Evolutionary conservation across 2,888 invertebrate genomes (phyloP), one percentile per base, ranked within the genome.

Genomic region (Venusia cambrica): DNA sequence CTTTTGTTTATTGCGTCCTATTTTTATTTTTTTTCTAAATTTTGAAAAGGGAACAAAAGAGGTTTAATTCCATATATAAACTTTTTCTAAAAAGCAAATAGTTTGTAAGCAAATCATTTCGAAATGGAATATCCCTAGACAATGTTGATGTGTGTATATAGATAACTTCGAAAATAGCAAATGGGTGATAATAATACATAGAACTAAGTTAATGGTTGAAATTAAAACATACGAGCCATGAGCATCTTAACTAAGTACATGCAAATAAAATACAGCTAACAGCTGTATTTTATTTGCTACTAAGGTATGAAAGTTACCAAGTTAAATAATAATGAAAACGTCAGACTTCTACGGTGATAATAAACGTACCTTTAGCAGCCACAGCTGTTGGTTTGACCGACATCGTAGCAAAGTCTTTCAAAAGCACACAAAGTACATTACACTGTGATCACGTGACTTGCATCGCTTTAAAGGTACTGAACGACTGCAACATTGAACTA

Each of bases 381-480:
- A 75, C 70, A 42, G 77, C 59, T 8, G 75, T 60, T 22, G 75
- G 73, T 47, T 72, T 65, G 39, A 62, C 62, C 29, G 79, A 73
- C 80, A 80, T 80, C 25, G 51, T 61, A 33, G 29, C 36, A 44
- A 38, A 45, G 30, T 51, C 34, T 51, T 53, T 54, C 35, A 35
- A 21, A 32, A 44, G 20, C 51, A 53, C 54, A 35, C 41, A 28
- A 50, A 45, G 33, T 53, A 48, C 51, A 53, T 43, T 38, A 59
- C 53, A 41, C 31, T 38, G 37, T 10, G 38, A 46, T 6, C 48
- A 51, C 54, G 35, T 28, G 33, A 37, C 40, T 43, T 41, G n/a
- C n/a, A n/a, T 48, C 52, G 57, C 56, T 45, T 13, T 35, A 15
- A 26, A 21, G 26, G 15, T 27, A 16, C 35, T 38, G 28, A 13